Percentiles rank a stretch among this genome's conserved stretches.
Conservation (phyloP, 2,888 invertebrate species). For the Portevinia maculata region DNA sequence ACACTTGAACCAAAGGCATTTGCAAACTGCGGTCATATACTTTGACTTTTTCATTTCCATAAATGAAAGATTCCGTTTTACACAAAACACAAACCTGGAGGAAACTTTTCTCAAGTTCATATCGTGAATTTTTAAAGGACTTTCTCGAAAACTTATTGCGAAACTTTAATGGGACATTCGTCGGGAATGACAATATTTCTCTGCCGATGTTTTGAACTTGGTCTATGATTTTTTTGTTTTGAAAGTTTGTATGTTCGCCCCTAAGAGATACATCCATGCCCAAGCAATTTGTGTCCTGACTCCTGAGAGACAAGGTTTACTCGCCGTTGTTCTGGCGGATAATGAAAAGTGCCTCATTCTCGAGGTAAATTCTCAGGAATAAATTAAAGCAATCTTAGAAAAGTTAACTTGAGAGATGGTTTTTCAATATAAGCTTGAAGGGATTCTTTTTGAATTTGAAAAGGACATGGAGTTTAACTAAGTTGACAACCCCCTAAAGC, state of each 20-base stretch:
- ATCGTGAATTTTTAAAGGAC: conserved; percentile 53
- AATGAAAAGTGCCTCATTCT: conserved; percentile 65
- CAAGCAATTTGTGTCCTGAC: conserved; percentile 23
- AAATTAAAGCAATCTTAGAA: conserved; percentile 47
- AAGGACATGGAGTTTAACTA: conserved; percentile 16
- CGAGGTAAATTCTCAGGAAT: conserved; percentile 40
- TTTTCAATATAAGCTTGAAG: not conserved
- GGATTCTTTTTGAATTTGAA: conserved; percentile 1
- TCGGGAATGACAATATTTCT: conserved; percentile 9
- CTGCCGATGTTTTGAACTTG: conserved; percentile 52
- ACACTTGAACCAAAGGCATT: conserved; percentile 31
- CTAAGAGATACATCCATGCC: conserved; percentile 26
- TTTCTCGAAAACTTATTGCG: conserved; percentile 46
- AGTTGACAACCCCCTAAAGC: conserved; percentile 3
- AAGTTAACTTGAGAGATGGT: conserved; percentile 1
- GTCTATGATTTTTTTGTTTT: conserved; percentile 45
- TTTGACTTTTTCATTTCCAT: conserved; percentile 32
- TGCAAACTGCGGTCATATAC: conserved; percentile 34
- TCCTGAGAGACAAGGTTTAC: conserved; percentile 25
- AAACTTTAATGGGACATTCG: conserved; percentile 38
- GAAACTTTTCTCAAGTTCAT: conserved; percentile 48
- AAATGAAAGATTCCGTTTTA: conserved; percentile 41
- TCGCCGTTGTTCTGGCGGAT: conserved; percentile 21
- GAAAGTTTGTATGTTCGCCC: conserved; percentile 8
- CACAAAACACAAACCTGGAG: conserved; percentile 14